Percentiles rank a stretch among this genome's conserved stretches.
Conservation (phyloP, 2,888 invertebrate species). For the Lepidochitona cinerea region DNA sequence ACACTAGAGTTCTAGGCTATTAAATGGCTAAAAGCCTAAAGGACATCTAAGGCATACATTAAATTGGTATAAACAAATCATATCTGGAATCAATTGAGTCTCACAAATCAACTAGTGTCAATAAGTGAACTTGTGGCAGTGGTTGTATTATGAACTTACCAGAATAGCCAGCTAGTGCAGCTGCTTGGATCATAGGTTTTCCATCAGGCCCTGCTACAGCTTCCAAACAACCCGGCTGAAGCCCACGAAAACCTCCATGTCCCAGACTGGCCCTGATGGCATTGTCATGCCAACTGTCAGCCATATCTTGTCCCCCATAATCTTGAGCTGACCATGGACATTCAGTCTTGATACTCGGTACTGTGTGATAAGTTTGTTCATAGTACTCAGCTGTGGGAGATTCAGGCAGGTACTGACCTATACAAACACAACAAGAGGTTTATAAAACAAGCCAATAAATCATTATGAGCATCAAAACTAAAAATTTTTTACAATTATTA, state of each 20-base stretch:
- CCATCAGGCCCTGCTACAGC: conserved; percentile 53
- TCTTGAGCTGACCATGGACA: conserved; percentile 52
- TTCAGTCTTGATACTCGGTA: conserved; percentile 74
- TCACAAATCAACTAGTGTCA: no score
- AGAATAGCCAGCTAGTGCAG: conserved; percentile 74
- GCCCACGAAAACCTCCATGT: conserved; percentile 41
- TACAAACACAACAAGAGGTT: no score
- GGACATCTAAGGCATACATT: no score
- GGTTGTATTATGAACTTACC: conserved; percentile 50
- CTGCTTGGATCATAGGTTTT: conserved; percentile 77
- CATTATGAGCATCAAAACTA: no score
- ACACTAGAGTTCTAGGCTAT: no score
- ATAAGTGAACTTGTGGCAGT: no score
- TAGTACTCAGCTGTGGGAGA: conserved; percentile 44
- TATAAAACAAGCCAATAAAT: background rate
- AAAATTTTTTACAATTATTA: no score
- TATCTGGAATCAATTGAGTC: no score
- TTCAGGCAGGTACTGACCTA: conserved; percentile 41
- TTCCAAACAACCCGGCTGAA: conserved; percentile 30
- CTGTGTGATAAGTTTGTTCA: conserved; percentile 79
- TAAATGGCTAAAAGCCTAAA: no score
- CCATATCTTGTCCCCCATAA: conserved; percentile 71
- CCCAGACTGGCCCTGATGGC: conserved; percentile 45
- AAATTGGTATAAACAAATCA: no score
- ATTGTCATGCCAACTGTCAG: conserved; percentile 70